Base-by-base conservation (phyloP, 2,113 vertebrate species). In the Paracanthobrama guichenoti region DNA sequence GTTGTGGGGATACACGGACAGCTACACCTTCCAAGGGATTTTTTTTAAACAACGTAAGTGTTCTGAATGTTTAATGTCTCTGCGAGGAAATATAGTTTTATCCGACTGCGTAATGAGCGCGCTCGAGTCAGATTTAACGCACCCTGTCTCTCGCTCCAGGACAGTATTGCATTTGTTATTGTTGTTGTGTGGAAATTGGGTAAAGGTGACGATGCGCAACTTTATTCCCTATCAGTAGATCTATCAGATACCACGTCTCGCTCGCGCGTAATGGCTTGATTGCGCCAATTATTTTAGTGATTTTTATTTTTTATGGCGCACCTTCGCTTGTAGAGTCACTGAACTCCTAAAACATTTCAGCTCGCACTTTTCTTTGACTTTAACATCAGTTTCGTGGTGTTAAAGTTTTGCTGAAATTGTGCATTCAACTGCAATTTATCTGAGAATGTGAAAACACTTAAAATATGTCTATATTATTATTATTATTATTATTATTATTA, bases 21-120 rank as follows among this genome's bases (percentile, higher is more conserved):
- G 73, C 83, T 88, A 89, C 73, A 75, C 86, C 89, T 90, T 88
- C 86, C 89, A 69, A 91, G 91, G 94, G 93, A 95, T 94, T 94
- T 88, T 35, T 88, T 87, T 89, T 77, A 88, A 83, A 89, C 91
- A 93, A 94, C 90, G 96, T 96, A 94, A 96, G 96, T 95, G 91
- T 50, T 89, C 74, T 82, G 31, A 83, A 87, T 83, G 85, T 86
- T 84, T 81, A 16, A 55, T 85, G 81, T 85, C 80, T 82, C 24
- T 84, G 86, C 76, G 57, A 20, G 66, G 79, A 86, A 82, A 86
- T 35, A 57, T 74, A 64, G 78, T 79, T 77, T 80, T 48, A 62
- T 28, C 81, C 13, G 74, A 28, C 44, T 73, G 59, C 55, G 42
- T 79, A 66, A 71, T 53, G 76, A n/a, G n/a, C n/a, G n/a, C n/a